Percentiles rank a stretch among this genome's conserved stretches.
Evolutionary conservation across 2,113 vertebrate genomes (phyloP).

Genomic region (Festucalex cinctus): DNA sequence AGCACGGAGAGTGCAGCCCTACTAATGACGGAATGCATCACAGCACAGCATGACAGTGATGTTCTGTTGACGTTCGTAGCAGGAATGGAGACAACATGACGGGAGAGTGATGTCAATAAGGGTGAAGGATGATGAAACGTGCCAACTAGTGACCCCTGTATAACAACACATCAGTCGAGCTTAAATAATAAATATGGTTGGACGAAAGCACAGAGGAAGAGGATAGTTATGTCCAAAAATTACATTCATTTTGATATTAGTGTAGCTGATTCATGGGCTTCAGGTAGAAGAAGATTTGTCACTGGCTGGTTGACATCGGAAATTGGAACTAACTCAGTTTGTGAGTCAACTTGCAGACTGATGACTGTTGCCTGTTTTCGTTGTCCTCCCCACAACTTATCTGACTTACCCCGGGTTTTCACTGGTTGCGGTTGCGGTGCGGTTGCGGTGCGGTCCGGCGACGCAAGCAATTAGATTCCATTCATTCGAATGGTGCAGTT

Average conservation of each 20-base stretch:
- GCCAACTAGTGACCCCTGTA: neutral
- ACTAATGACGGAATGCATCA: slow-evolving; percentile 21
- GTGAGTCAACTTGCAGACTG: slow-evolving; percentile 33
- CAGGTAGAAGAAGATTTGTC: neutral
- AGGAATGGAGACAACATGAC: slow-evolving; percentile 4
- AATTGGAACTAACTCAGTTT: slow-evolving; percentile 1
- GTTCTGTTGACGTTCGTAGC: slow-evolving; percentile 25
- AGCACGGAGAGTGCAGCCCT: slow-evolving; percentile 10
- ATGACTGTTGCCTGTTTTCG: slow-evolving; percentile 15
- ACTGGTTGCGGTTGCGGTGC: too few species aligned
- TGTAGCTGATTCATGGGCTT: too few species aligned
- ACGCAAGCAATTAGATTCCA: too few species aligned
- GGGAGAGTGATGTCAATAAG: slow-evolving; percentile 4
- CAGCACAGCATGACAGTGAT: slow-evolving; percentile 30
- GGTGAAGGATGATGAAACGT: neutral
- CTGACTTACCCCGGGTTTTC: too few species aligned
- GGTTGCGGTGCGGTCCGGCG: too few species aligned
- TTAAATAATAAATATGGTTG: neutral
- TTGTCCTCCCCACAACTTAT: slow-evolving; percentile 25
- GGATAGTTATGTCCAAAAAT: neutral
- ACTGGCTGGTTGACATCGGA: slow-evolving; percentile 14
- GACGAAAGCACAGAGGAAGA: neutral
- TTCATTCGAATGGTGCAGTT: too few species aligned
- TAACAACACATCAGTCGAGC: slow-evolving; percentile 1
- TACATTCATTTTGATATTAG: neutral